phyloP scores from a whole-genome alignment of 2,113 vertebrate genomes.

The Phaetusa simplex region DNA sequence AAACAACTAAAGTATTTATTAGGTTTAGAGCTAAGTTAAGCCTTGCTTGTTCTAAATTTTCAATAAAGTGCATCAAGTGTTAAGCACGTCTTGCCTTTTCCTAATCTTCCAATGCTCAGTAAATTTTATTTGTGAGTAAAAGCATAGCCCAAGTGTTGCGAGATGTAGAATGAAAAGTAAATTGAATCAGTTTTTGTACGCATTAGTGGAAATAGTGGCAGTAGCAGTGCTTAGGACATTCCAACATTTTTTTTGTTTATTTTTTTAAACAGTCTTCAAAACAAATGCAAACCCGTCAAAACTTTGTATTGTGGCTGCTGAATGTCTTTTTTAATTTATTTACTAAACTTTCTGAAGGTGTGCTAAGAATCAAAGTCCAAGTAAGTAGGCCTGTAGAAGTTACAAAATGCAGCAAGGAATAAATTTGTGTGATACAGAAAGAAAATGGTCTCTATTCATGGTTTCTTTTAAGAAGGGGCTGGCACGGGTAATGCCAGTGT shows the following conservation, averaged over 20 bases:
- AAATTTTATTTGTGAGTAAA: constrained; percentile 61
- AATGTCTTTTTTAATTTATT: not conserved
- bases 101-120: constrained; percentile 55
- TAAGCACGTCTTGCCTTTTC: constrained; percentile 58
- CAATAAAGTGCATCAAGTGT: constrained; percentile 59
- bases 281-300: not conserved
- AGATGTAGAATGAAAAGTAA: not conserved
- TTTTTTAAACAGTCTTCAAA: not conserved
- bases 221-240: not conserved
- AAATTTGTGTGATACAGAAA: not conserved
- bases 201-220: not conserved
- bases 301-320: not conserved
- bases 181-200: not conserved
- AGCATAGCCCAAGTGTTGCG: not conserved
- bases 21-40: constrained; percentile 66
- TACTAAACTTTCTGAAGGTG: not conserved
- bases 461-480: not conserved
- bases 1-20: constrained; percentile 68
- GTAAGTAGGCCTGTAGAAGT: not conserved
- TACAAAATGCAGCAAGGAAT: not conserved
- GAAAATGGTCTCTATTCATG: rapidly evolving
- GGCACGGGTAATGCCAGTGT: not conserved
- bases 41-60: constrained; percentile 56
- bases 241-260: too few species aligned
- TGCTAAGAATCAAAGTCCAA: not conserved